These are phyloP conservation scores for Phocides pigmalion DNA, from an alignment of 1,140 invertebrate species.

Conservation along the genomic window DNA sequence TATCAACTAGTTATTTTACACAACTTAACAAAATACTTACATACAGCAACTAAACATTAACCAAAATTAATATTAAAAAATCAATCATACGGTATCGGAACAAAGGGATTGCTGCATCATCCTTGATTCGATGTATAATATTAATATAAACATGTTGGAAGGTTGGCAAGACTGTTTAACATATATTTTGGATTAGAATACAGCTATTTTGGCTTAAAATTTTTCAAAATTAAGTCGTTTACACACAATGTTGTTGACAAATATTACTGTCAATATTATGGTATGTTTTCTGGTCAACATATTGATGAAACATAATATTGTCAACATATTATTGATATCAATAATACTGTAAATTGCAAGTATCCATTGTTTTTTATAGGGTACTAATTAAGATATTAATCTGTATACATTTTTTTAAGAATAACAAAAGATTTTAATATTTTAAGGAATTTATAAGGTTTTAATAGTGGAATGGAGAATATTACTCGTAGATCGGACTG, in stretches of 20 bases:
- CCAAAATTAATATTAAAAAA: conserved; percentile 67
- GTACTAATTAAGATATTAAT: no score
- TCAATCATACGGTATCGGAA: conserved; percentile 65
- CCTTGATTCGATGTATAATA: conserved; percentile 38
- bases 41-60: conserved; percentile 80
- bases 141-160: conserved; percentile 10
- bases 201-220: conserved; percentile 6
- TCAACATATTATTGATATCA: no score
- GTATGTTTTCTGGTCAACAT: no score
- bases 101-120: conserved; percentile 34
- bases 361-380: no score
- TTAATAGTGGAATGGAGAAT: no score
- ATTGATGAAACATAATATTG: no score
- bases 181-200: conserved; percentile 6
- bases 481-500: no score
- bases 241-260: conserved; percentile 15
- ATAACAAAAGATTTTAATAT: no score
- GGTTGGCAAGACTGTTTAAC: conserved; percentile 50
- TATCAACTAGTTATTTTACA: conserved; percentile 82
- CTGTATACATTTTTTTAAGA: no score
- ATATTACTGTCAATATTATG: no score
- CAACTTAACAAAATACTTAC: conserved; percentile 82
- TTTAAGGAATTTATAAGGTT: no score
- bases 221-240: not conserved
- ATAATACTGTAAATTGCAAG: no score